Evolutionary conservation across 2,113 vertebrate genomes (phyloP).

Genomic region (Hemiscyllium ocellatum): DNA sequence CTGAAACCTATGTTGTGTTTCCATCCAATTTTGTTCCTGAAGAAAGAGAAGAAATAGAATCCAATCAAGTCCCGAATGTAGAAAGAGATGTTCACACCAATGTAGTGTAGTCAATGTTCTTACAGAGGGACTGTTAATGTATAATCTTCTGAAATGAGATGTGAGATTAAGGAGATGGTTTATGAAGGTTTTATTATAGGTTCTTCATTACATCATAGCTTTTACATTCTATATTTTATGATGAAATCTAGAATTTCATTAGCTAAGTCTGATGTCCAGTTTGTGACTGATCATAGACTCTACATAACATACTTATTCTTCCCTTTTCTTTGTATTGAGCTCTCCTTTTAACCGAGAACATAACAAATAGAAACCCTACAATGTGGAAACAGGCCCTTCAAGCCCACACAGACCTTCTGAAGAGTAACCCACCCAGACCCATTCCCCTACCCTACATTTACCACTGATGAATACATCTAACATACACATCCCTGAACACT

Average conservation of each 20-base stretch:
- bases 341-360: background rate
- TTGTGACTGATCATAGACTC: background rate
- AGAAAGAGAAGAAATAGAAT: background rate
- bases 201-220: background rate
- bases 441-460: too few species aligned
- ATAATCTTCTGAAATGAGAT: background rate
- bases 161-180: background rate
- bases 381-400: too few species aligned
- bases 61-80: background rate
- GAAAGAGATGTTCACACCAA: background rate
- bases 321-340: background rate
- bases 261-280: background rate
- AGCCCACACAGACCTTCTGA: too few species aligned
- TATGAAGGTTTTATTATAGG: background rate
- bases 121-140: background rate
- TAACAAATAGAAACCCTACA: too few species aligned
- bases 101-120: background rate
- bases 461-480: too few species aligned
- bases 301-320: background rate
- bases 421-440: too few species aligned
- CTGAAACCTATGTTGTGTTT: background rate
- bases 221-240: background rate
- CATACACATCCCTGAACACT: too few species aligned
- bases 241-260: background rate
- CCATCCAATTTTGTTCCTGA: background rate